Base-by-base conservation (phyloP, 2,113 vertebrate species). In the Lichenostomus cassidix region DNA sequence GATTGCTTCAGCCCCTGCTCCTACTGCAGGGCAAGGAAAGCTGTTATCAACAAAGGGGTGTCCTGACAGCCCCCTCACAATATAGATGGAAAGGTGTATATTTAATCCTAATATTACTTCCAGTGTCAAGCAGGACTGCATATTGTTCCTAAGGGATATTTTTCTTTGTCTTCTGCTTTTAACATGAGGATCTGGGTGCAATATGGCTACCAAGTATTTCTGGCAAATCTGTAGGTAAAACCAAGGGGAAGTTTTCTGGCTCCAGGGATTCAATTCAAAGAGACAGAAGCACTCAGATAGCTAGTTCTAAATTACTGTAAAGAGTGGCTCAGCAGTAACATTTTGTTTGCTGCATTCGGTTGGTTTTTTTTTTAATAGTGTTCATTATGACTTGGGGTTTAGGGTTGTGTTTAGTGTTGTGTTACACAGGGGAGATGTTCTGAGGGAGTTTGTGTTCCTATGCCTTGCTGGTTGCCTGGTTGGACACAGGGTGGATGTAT, bases 401-500 rank as follows among this genome's bases (percentile, higher is more conserved):
- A 44, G 12, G 27, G 31, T 33, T 52, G 23, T 14, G 10, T 83
- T 86, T 52, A 59, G 59, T 23, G 31, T 76, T 12, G 1, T 13
- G 21, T 42, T 74, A 35, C 63, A 46, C 28, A 31, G 21, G 47
- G 62, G 62, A 59, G 55, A 22, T 63, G 53, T 84, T 89, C 56
- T 59, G 39, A 56, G 63, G 41, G 53, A 52, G 42, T 56, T 87
- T 21, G 12, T 68, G 37, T 55, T 77, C 33, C 55, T 46, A 0
- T 0, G 2, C 58, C 37, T 65, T 74, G 27, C 69, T 87, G 62
- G 23, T 27, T 89, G 37, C 73, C 60, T 55, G 74, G 10, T 12
- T 24, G 75, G 44, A 49, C 67, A 11, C 0, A 5, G 1, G 6
- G 2, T 27, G 22, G 31, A 1, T 19, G 3, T 42, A 1, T 39